phyloP scores from a whole-genome alignment of 2,888 invertebrate genomes.

The Sacculina carcini region DNA sequence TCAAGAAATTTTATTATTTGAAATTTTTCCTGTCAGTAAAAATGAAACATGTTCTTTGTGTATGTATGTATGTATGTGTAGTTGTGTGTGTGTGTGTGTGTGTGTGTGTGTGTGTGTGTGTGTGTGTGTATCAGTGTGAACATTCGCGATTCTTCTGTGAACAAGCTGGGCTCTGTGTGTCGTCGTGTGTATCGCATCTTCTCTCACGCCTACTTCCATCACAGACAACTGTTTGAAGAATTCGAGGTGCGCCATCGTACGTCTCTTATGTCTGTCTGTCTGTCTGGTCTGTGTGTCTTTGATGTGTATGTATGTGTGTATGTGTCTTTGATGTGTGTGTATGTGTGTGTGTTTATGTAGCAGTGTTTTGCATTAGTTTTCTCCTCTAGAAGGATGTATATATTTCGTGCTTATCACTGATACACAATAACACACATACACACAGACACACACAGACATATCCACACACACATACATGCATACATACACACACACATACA shows the following conservation, averaged over 20 bases:
- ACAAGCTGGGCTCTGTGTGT: conserved; percentile 94
- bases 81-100: no score
- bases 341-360: conserved; percentile 12
- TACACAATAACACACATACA: neutral
- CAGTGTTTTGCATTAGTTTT: neutral
- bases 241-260: conserved; percentile 53
- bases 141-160: conserved; percentile 95
- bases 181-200: conserved; percentile 96
- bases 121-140: conserved; percentile 52
- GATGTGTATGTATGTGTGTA: no score
- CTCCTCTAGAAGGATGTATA: neutral
- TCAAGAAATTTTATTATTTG: no score
- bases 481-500: neutral
- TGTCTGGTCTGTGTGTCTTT: neutral
- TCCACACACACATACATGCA: no score
- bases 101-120: no score
- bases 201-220: conserved; percentile 98
- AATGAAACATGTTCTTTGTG: no score
- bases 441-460: neutral
- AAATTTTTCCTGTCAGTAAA: no score
- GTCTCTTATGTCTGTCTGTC: neutral
- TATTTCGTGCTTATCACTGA: neutral
- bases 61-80: no score
- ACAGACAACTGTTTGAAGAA: conserved; percentile 81
- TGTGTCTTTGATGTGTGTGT: conserved; percentile 1